Evolutionary conservation across 64 coral and sea anemone genomes (phyloP), one percentile per base, ranked within the genome.

Genomic region (Orbicella faveolata): DNA sequence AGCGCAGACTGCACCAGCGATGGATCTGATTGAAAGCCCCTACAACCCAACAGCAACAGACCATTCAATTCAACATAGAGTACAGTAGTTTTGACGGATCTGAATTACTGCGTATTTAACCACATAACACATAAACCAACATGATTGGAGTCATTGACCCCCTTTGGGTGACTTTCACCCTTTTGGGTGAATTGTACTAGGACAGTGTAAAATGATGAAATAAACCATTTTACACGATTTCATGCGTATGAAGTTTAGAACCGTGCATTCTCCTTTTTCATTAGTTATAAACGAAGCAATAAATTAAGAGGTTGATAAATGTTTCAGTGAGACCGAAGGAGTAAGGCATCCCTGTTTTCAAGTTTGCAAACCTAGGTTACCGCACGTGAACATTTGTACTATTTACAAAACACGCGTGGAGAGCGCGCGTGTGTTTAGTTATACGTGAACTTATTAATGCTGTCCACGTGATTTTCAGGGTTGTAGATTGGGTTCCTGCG

Each of bases 401-500:
- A 11, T 70, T 5, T 23, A n/a, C 21, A 70, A 7, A 26, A 33
- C 0, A 26, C 21, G 21, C 37, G 41, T 5, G 19, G 23, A 2
- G 11, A 21, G 34, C 19, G 18, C 36, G 36, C 63, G 82, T n/a
- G 6, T 67, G 12, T 52, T 70, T 78, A 96, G 12, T 64, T 96
- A 35, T 96, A 96, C 34, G 88, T 91, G 82, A 96, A 96, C 33
- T 59, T 59, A 59, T 59, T 59, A 14, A 88, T 84, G 52, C 82
- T 80, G 10, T 96, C 92, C 37, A 85, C 77, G 61, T 90, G 75
- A 70, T 96, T 96, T 21, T 96, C 95, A 12, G 95, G 88, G n/a
- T 93, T 93, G 63, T 96, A 96, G 17, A 96, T 94, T 2, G 95
- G 95, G 36, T 96, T 96, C 19, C 95, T 77, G 16, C 95, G 95